Evolutionary conservation across 1,140 invertebrate species (phyloP).

Genomic region (Aricia agestis): DNA sequence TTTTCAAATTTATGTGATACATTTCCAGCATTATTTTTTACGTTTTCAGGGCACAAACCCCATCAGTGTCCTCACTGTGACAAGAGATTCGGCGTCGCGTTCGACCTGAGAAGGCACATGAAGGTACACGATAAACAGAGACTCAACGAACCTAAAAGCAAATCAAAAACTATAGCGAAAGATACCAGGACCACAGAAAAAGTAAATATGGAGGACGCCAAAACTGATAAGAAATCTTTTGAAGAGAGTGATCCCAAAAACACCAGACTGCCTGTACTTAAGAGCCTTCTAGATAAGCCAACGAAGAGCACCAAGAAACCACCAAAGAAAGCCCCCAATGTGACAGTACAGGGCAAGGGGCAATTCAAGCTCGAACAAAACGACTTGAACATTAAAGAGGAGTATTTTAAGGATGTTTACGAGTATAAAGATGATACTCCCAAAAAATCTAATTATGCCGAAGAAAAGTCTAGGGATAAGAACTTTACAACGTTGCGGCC

Average conservation of each 20-base stretch:
- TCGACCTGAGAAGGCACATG: slow-evolving; percentile 43
- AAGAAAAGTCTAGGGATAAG: slow-evolving; percentile 36
- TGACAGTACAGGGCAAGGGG: slow-evolving; percentile 43
- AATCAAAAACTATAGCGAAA: slow-evolving; percentile 29
- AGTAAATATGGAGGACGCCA: slow-evolving; percentile 17
- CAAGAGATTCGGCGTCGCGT: slow-evolving; percentile 5
- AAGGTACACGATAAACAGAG: slow-evolving; percentile 80
- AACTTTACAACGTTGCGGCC: slow-evolving; percentile 39
- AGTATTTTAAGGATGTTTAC: slow-evolving; percentile 42
- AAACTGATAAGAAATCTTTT: slow-evolving; percentile 20
- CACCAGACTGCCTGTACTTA: slow-evolving; percentile 32
- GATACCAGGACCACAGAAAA: slow-evolving; percentile 29
- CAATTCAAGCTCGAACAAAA: slow-evolving; percentile 42
- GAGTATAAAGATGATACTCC: slow-evolving; percentile 25
- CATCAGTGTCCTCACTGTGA: slow-evolving; percentile 5
- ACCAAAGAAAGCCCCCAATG: slow-evolving; percentile 51
- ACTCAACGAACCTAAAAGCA: slow-evolving; percentile 28
- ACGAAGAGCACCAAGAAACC: slow-evolving; percentile 37
- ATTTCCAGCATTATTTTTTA: no score
- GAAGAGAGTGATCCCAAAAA: slow-evolving; percentile 36
- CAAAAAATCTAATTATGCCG: slow-evolving; percentile 21
- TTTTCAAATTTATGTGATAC: no score
- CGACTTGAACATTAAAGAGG: slow-evolving; percentile 38
- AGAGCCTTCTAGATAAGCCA: slow-evolving; percentile 39
- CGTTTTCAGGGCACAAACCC: neutral